These are phyloP conservation scores for Stenoptilia bipunctidactyla DNA, from an alignment of 2,888 invertebrate species.

Conservation along the genomic window DNA sequence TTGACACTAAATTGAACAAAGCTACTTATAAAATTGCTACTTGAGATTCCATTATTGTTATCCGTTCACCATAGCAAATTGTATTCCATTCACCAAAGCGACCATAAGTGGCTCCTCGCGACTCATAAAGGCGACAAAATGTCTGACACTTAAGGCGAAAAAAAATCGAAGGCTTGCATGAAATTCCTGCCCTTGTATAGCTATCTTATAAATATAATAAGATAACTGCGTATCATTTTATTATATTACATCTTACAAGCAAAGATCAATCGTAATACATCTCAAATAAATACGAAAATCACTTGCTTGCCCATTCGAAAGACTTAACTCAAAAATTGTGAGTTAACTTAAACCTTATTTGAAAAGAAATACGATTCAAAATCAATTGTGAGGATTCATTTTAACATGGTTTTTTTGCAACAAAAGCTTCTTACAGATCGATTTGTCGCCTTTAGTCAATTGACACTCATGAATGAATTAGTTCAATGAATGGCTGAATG, in stretches of 20 bases:
- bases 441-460: slow-evolving; percentile 63
- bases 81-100: slow-evolving; percentile 27
- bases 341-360: too few species aligned
- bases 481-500: slow-evolving; percentile 20
- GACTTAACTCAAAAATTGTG: too few species aligned
- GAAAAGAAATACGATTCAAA: background rate
- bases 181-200: slow-evolving; percentile 42
- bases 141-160: slow-evolving; percentile 31
- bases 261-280: background rate
- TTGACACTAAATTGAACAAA: slow-evolving; percentile 3
- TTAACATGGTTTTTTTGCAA: slow-evolving; percentile 3
- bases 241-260: background rate
- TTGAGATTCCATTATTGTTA: slow-evolving; percentile 16
- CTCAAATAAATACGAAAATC: too few species aligned
- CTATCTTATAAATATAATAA: slow-evolving; percentile 38
- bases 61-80: slow-evolving; percentile 53
- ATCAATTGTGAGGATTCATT: background rate
- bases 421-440: slow-evolving; percentile 25
- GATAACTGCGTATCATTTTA: slow-evolving; percentile 39
- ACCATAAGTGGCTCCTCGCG: slow-evolving; percentile 36
- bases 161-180: slow-evolving; percentile 48
- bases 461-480: slow-evolving; percentile 27
- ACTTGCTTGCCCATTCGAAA: too few species aligned
- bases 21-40: slow-evolving; percentile 12
- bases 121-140: slow-evolving; percentile 30